These are phyloP conservation scores for Polypedilum pembai DNA, from an alignment of 1,140 invertebrate species.

Conservation along the genomic window DNA sequence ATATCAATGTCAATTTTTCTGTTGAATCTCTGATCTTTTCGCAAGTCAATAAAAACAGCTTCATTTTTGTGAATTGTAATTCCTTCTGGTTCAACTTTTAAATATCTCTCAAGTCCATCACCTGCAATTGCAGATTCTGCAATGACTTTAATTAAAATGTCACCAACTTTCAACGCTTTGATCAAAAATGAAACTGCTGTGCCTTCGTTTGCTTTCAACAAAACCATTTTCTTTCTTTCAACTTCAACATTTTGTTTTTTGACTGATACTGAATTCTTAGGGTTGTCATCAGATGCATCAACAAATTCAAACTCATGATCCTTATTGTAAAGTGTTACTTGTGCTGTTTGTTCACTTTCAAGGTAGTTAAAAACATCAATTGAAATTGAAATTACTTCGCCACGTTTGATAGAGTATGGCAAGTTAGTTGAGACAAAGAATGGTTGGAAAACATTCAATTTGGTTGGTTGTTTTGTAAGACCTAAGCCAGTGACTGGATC, in stretches of 20 bases:
- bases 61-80: slow-evolving; percentile 65
- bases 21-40: slow-evolving; percentile 46
- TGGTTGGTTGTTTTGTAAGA: slow-evolving; percentile 60
- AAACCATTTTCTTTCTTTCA: slow-evolving; percentile 52
- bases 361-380: neutral
- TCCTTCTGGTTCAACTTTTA: slow-evolving; percentile 67
- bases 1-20: slow-evolving; percentile 59
- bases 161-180: slow-evolving; percentile 59
- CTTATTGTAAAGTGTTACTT: neutral
- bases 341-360: neutral
- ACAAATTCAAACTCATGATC: slow-evolving; percentile 12
- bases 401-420: slow-evolving; percentile 75
- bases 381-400: slow-evolving; percentile 35
- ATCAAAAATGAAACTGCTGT: slow-evolving; percentile 66
- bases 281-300: neutral
- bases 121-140: slow-evolving; percentile 56
- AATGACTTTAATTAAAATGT: slow-evolving; percentile 62
- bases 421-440: slow-evolving; percentile 70
- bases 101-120: slow-evolving; percentile 57
- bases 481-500: slow-evolving; percentile 77
- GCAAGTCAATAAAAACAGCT: slow-evolving; percentile 62
- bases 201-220: slow-evolving; percentile 56
- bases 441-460: slow-evolving; percentile 69
- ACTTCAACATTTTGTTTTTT: slow-evolving; percentile 50
- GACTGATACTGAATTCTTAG: neutral